Base-by-base conservation (phyloP, 2,113 vertebrate genomes). In the Eptesicus fuscus region DNA sequence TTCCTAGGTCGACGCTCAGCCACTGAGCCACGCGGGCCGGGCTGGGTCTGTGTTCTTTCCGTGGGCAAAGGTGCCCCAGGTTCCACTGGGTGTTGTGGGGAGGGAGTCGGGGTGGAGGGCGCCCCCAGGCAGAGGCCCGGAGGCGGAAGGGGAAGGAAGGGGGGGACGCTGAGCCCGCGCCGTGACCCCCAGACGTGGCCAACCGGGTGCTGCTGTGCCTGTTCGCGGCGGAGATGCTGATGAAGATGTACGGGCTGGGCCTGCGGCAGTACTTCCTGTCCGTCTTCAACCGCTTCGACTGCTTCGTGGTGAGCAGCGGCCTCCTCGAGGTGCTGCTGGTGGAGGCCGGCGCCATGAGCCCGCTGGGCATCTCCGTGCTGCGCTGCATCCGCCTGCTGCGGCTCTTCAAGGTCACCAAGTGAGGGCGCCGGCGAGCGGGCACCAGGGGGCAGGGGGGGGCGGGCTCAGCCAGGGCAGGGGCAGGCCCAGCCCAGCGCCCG, bases 321-420 rank as follows among this genome's bases (percentile, higher is more conserved):
- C 97, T 99, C 90, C 94, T 99, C 97, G 99, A 99, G 98, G 97
- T 99, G 91, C 98, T 99, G 95, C 97, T 99, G 49, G 98, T 99
- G 86, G 98, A 98, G 65, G 97, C 99, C 0, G 97, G 98, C 2
- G 98, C 98, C 67, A 98, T 99, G 98, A 96, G 99, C 4, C 99
- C 99, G 0, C 98, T 99, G 88, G 99, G 99, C 94, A 99, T 99
- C 98, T 99, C 99, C 0, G 99, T 99, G 30, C 99, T 99, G 96
- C 99, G 99, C 77, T 99, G 99, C 96, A 99, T 99, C 97, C 99
- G 99, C 0, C 98, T 99, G 16, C 98, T 99, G 35, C 98, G 99
- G 87, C 98, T 99, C 97, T 99, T 99, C 95, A 99, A 99, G 98
- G 98, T 99, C 97, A 99, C 99, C 97, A 99, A 99, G 99, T 99